phyloP scores from a whole-genome alignment of 2,113 vertebrate genomes.

The Murina feae region DNA sequence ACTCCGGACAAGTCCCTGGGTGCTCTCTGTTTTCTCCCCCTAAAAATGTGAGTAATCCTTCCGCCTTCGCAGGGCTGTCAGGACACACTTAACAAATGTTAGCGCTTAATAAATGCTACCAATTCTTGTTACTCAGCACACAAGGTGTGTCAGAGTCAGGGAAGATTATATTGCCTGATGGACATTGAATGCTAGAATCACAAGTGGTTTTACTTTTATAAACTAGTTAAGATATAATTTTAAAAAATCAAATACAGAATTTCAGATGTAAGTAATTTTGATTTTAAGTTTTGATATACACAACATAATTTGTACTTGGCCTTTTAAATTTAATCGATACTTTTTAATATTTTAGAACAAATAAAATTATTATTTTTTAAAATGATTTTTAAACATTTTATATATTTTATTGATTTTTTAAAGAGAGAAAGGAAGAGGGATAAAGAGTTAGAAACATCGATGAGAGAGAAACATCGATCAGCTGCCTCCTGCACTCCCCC shows the following conservation, averaged over 20 bases:
- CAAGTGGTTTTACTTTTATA: neutral
- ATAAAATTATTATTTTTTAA: neutral
- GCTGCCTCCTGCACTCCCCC: too few species aligned
- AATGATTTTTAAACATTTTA: too few species aligned
- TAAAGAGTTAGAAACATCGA: too few species aligned
- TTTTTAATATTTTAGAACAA: neutral
- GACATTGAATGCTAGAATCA: neutral
- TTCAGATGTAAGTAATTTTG: neutral
- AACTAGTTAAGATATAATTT: neutral
- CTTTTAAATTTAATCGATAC: neutral
- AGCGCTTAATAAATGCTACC: neutral
- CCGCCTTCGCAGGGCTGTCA: neutral
- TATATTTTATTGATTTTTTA: too few species aligned
- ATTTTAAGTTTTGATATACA: neutral
- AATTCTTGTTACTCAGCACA: neutral
- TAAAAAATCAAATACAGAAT: neutral
- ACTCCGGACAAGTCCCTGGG: fast-evolving
- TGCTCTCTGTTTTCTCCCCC: neutral
- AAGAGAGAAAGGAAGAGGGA: too few species aligned
- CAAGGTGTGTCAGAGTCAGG: neutral
- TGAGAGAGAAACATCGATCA: too few species aligned
- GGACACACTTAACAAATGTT: neutral
- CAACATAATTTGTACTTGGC: neutral
- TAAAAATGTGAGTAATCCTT: neutral
- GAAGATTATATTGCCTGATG: neutral